Evolutionary conservation across 2,888 invertebrate genomes (phyloP), one percentile per base, ranked within the genome.

Genomic region (Papilio protenor): DNA sequence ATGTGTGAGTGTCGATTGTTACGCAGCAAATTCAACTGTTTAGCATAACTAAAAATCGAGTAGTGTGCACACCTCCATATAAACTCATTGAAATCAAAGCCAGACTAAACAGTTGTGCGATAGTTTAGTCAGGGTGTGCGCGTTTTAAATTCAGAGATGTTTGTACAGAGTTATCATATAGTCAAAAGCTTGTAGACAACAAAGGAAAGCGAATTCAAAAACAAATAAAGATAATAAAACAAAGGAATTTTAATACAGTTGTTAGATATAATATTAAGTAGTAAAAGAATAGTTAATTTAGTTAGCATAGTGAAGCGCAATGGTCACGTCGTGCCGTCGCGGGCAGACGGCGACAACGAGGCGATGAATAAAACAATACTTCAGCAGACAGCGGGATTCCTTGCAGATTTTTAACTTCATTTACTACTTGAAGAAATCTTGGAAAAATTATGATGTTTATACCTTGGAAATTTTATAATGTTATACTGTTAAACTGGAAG

Each of bases 281-380:
- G 45, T 52, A 52, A 69, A 75, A 77, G 78, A 80, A 57, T 59
- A 75, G 72, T 64, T 52, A 76, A 73, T 72, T 70, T 69, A 59
- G 76, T 71, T 71, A 70, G 52, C 49, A 69, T 21, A 75, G 33
- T 55, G 64, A 75, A 75, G 52, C 21, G 66, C 52, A 40, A 70
- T 70, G 69, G 45, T 70, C 75, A 69, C 69, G 75, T 70, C 70
- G 40, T 18, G 27, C 18, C 8, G 55, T n/a, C n/a, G 55, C n/a
- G 55, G 47, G 66, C 75, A 75, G 66, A 70, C 55, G 57, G 49
- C 59, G 40, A 69, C 57, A 64, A 61, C 74, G 40, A 55, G 57
- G 55, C 47, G 45, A 45, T 75, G 75, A 75, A 75, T 75, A 75
- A 75, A 55, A 75, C 69, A 75, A 59, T 55, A 57, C 45, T 57